Base-by-base conservation (phyloP, 2,888 invertebrate genomes). In the Piscicola geometra region DNA sequence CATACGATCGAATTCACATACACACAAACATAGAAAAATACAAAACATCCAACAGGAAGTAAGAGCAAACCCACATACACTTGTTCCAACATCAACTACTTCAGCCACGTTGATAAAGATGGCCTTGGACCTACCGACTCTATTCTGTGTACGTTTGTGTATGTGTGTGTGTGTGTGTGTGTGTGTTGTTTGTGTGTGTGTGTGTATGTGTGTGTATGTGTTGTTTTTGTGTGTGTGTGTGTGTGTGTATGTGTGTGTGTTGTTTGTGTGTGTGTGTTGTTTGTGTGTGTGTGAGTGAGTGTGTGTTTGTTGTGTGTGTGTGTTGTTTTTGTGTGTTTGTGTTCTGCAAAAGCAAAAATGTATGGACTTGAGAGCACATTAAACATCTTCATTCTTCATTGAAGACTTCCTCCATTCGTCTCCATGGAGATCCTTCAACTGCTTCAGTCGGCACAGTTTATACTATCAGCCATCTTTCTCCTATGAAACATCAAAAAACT, bases 11-110 rank as follows among this genome's bases (percentile, higher is more conserved):
- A 9, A 33, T 9, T n/a, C n/a, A 56, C 21, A 56, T 15, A 56
- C 60, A n/a, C 3, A 3, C 5, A 25, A 56, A 56, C 9, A 56
- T 25, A 25, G 60, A 15, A 21, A 18, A 25, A n/a, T n/a, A n/a
- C n/a, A n/a, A n/a, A n/a, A 56, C 50, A 41, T 36, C 21, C 30
- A 35, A 36, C 56, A 60, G 56, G 41, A 60, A 47, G 47, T 21
- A 71, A 50, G 21, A 12, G 50, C 32, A 67, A 21, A 30, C 50
- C 64, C 28, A 35, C 33, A 50, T 72, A 66, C 66, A 76, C 64
- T 52, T 78, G 78, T 75, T 68, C 73, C 74, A 76, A 77, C 75
- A 78, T 78, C 67, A 75, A 74, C 60, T 78, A 78, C 76, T 78
- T 78, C 76, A 67, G 60, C 41, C 74, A 74, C 68, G 69, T 77